Conservation (phyloP, 2,113 vertebrate genomes). For the Typhlomys cinereus region DNA sequence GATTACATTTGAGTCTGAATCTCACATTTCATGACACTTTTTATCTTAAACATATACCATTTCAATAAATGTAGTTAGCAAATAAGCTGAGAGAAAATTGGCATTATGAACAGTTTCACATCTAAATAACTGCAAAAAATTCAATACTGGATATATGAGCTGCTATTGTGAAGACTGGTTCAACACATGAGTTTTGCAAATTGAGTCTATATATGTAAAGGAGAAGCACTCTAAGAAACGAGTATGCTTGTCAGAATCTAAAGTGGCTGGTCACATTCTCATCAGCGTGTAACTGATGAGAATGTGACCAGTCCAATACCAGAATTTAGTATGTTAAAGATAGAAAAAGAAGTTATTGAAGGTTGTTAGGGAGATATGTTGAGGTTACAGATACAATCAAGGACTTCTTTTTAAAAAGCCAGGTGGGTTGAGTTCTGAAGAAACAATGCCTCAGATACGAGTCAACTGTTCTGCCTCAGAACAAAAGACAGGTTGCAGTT, state of each 20-base stretch:
- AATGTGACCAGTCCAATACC: not conserved
- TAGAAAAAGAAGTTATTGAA: slow-evolving; percentile 11
- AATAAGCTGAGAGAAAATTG: slow-evolving; percentile 13
- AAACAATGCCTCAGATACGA: not conserved
- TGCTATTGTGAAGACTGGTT: not conserved
- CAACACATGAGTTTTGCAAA: not conserved
- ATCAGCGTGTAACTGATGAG: not conserved
- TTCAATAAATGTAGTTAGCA: slow-evolving; percentile 6
- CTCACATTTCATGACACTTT: not conserved
- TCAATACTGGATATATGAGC: not conserved
- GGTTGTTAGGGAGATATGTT: not conserved
- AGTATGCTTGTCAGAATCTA: not conserved
- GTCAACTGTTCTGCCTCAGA: not conserved
- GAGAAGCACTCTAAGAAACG: not conserved
- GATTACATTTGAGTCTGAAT: not conserved
- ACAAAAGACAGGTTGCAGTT: not conserved
- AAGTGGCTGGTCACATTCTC: not conserved
- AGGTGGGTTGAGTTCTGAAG: not conserved
- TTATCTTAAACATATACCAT: not conserved
- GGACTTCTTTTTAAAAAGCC: not conserved
- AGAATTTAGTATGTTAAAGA: not conserved
- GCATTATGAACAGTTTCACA: not conserved
- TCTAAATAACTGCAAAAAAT: slow-evolving; percentile 30
- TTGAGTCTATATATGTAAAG: not conserved
- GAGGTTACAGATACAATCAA: not conserved